These are phyloP conservation scores for Melanotaenia trifasciata DNA, from an alignment of 2,797 vertebrate species.

Conservation along the genomic window DNA sequence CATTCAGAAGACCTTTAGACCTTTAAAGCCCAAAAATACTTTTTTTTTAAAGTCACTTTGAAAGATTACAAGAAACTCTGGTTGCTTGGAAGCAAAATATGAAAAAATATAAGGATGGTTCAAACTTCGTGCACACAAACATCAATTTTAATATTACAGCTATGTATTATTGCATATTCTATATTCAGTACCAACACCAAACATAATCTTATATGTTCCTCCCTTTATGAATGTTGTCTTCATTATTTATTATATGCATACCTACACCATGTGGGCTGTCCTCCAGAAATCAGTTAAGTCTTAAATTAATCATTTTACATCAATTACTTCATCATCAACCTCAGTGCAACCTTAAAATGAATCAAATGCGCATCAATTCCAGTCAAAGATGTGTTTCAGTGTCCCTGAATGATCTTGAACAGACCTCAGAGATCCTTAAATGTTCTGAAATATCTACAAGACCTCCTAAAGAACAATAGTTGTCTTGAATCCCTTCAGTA, in stretches of 20 bases:
- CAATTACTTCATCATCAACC: slow-evolving; percentile 7
- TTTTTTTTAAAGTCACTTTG: neutral
- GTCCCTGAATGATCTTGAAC: slow-evolving; percentile 29
- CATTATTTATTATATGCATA: neutral
- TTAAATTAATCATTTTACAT: neutral
- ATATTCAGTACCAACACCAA: neutral
- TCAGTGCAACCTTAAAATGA: slow-evolving; percentile 5
- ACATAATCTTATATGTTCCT: neutral
- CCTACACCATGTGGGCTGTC: neutral
- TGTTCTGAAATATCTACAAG: neutral
- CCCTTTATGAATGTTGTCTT: neutral
- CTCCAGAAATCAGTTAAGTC: slow-evolving; percentile 2
- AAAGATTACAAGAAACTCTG: neutral
- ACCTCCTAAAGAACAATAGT: slow-evolving; percentile 7
- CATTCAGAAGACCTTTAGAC: neutral
- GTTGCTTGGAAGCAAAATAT: neutral
- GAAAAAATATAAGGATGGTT: neutral
- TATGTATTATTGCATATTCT: neutral
- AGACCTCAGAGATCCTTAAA: slow-evolving; percentile 4
- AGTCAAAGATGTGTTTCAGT: neutral
- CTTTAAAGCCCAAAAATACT: neutral
- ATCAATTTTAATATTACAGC: neutral
- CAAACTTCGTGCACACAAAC: neutral
- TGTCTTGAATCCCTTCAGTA: slow-evolving; percentile 1
- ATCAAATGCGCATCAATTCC: neutral